Evolutionary conservation across 1,140 invertebrate genomes (phyloP).

Genomic region (Callitettix versicolor): DNA sequence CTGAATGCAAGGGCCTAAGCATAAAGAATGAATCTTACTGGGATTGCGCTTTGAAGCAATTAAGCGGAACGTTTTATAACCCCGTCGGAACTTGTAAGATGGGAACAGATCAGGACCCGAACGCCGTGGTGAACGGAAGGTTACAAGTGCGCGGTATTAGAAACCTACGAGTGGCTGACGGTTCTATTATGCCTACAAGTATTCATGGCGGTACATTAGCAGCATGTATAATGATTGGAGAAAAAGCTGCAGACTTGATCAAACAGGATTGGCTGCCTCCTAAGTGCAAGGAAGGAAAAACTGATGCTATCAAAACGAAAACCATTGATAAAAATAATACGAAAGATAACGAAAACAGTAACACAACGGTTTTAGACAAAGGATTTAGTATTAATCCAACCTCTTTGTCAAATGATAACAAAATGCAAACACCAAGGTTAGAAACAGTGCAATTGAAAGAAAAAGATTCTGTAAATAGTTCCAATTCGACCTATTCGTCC

Average conservation of each 20-base stretch:
- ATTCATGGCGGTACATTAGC: conserved; percentile 58
- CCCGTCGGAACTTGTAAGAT: conserved; percentile 49
- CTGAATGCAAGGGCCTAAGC: conserved; percentile 48
- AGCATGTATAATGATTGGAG: conserved; percentile 56
- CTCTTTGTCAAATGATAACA: too few species aligned
- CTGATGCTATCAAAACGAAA: too few species aligned
- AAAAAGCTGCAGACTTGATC: conserved; percentile 53
- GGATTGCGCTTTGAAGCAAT: conserved; percentile 47
- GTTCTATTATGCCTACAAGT: conserved; percentile 60
- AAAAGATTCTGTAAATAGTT: too few species aligned
- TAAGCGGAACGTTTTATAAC: conserved; percentile 38
- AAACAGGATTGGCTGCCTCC: conserved; percentile 37
- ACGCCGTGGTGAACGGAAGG: conserved; percentile 47
- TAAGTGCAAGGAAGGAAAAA: too few species aligned
- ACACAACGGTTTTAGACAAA: too few species aligned
- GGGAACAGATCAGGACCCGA: conserved; percentile 41
- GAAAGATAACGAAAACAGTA: too few species aligned
- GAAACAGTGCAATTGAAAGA: too few species aligned
- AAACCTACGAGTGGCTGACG: conserved; percentile 53
- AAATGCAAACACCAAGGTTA: too few species aligned
- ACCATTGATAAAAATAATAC: too few species aligned
- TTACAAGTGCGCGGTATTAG: conserved; percentile 46
- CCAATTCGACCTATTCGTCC: too few species aligned
- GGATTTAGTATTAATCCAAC: too few species aligned
- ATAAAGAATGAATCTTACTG: conserved; percentile 59